Percentiles rank a stretch among this genome's conserved stretches.
phyloP scores from a whole-genome alignment of 2,888 invertebrate species.

The Limnephilus rhombicus region DNA sequence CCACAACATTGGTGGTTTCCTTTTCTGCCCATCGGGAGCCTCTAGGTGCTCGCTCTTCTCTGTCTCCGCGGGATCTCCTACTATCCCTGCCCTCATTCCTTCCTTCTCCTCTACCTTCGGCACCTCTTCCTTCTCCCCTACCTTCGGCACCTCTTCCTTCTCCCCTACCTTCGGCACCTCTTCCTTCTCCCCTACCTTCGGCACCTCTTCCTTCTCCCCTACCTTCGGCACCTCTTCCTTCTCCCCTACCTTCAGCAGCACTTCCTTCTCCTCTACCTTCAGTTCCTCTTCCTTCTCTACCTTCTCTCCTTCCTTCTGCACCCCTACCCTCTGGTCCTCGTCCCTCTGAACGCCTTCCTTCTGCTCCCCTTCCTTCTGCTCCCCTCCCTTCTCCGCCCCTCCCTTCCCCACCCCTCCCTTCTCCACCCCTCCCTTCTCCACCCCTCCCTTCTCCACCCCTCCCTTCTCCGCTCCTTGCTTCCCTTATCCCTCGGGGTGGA shows the following conservation, averaged over 20 bases:
- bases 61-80: conserved; percentile 56
- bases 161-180: conserved; percentile 49
- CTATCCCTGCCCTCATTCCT: conserved; percentile 52
- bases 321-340: conserved; percentile 55
- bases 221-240: conserved; percentile 67
- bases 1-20: conserved; percentile 68
- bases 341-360: conserved; percentile 54
- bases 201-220: conserved; percentile 58
- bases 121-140: conserved; percentile 67
- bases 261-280: conserved; percentile 67
- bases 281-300: conserved; percentile 51
- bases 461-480: conserved; percentile 55
- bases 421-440: conserved; percentile 56
- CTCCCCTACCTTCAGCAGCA: conserved; percentile 67
- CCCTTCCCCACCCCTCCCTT: conserved; percentile 36
- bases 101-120: conserved; percentile 68
- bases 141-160: conserved; percentile 61
- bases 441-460: conserved; percentile 49
- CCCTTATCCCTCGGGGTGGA: conserved; percentile 63
- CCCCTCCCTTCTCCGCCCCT: conserved; percentile 53
- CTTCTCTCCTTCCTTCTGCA: conserved; percentile 50
- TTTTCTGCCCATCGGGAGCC: conserved; percentile 65
- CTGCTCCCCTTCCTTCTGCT: neutral
- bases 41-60: conserved; percentile 55
- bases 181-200: conserved; percentile 67